Evolutionary conservation across 2,113 vertebrate species (phyloP).

Genomic region (Isurus oxyrinchus): DNA sequence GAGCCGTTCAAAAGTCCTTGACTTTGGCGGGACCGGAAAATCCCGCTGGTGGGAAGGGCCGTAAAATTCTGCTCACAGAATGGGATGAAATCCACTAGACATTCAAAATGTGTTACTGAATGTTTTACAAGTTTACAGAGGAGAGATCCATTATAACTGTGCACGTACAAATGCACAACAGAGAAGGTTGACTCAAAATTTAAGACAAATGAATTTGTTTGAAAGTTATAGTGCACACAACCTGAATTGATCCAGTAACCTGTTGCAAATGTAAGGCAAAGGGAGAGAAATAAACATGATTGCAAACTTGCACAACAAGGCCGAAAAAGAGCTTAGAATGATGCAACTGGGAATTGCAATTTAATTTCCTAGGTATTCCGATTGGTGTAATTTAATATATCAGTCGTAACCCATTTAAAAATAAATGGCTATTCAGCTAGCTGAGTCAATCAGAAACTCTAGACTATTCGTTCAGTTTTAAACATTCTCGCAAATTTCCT

Average conservation of each 20-base stretch:
- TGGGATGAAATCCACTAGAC: not conserved
- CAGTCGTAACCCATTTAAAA: not conserved
- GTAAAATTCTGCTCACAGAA: not conserved
- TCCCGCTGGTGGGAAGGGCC: too few relatives aligned
- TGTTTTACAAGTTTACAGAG: not conserved
- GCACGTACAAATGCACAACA: not conserved
- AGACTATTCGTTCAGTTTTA: not conserved
- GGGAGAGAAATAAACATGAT: not conserved
- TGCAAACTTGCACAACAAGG: not conserved
- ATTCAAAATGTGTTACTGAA: not conserved
- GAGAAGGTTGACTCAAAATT: not conserved
- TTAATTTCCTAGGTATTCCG: not conserved
- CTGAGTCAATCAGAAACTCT: not conserved
- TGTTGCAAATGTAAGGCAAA: not conserved
- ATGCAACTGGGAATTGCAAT: conserved; percentile 8
- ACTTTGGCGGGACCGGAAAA: too few relatives aligned
- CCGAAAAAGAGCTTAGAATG: not conserved
- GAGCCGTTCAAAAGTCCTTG: too few relatives aligned
- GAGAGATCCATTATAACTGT: not conserved
- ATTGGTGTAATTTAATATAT: not conserved
- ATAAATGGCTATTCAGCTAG: not conserved
- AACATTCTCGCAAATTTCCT: not conserved
- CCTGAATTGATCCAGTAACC: not conserved
- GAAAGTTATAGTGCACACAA: not conserved
- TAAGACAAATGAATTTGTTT: not conserved